Evolutionary conservation across 2,888 invertebrate species (phyloP), one percentile per base, ranked within the genome.

Genomic region (Parnassius glacialis): DNA sequence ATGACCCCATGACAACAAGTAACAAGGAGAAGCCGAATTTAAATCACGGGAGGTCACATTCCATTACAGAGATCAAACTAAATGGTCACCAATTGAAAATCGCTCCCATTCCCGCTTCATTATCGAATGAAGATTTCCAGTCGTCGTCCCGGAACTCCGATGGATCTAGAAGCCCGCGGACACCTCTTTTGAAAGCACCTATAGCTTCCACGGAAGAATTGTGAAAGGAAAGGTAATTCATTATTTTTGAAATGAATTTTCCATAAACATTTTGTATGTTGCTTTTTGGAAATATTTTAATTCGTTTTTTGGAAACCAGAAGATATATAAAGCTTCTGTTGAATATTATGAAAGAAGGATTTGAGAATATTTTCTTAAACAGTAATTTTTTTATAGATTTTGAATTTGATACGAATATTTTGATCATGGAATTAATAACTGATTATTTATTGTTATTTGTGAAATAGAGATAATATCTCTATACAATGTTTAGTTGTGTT

Each of bases 1-100:
- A 93, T 74, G 93, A 93, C 54, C 85, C 90, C 11, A 87, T 79
- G 78, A 85, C 87, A 2, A 81, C 81, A 2, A 74, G 73, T 13
- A 85, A 84, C 64, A 92, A 92, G 66, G 92, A 92, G 20, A 93
- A 92, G 74, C 85, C 91, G 0, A 86, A 89, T 63, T 82, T 91
- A 9, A 92, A 92, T 70, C 94, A 95, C 71, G 94, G 94, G 41
- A 90, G 95, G 74, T 95, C 95, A 70, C 94, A 94, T 84, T 95
- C 94, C 73, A 94, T 94, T 64, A 94, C 94, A 61, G 96, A 96
- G 78, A 94, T 95, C 64, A 95, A 95, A 82, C 85, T 95, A 61
- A 95, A 95, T 79, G 95, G 95, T 0, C 95, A 95, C 76, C 95
- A 95, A 71, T 75, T 95, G 70, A 95, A 94, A 76, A 92, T 95